Percentiles rank a stretch among this genome's conserved stretches.
phyloP scores from a whole-genome alignment of 2,113 vertebrate species.

The Orcinus orca region DNA sequence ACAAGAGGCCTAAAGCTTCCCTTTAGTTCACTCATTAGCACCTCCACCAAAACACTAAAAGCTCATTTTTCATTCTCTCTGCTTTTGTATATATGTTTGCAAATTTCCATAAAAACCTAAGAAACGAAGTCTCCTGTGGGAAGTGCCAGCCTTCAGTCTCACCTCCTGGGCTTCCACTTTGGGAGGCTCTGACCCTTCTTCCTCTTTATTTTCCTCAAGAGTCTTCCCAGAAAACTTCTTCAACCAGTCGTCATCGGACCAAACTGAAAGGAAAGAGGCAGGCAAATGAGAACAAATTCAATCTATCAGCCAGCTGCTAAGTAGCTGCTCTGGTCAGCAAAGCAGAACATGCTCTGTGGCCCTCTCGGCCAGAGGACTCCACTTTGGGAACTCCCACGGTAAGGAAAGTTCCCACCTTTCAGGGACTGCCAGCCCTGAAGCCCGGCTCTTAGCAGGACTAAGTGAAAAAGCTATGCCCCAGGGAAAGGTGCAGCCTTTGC shows the following conservation, averaged over 20 bases:
- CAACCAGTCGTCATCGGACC: conserved; percentile 98
- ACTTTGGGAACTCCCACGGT: neutral
- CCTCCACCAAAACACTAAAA: neutral
- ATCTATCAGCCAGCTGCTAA: neutral
- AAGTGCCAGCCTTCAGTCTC: neutral
- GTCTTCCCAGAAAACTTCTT: conserved; percentile 99
- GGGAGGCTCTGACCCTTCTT: conserved; percentile 82
- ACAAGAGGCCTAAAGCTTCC: neutral
- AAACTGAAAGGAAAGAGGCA: conserved; percentile 84
- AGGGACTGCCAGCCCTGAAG: neutral
- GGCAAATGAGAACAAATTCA: neutral
- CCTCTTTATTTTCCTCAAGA: conserved; percentile 89
- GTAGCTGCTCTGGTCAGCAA: neutral
- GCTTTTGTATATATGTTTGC: neutral
- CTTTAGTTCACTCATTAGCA: neutral
- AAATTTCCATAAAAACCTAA: neutral
- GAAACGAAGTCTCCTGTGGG: neutral
- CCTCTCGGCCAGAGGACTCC: neutral
- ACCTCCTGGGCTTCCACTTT: conserved; percentile 88
- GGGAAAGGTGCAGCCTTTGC: neutral
- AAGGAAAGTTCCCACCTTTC: neutral
- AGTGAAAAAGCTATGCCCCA: neutral
- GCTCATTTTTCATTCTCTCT: neutral
- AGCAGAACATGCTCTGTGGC: neutral
- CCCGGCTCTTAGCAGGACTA: neutral